Evolutionary conservation across 1,140 invertebrate genomes (phyloP).

Genomic region (Pseudomyrmex dendroicus): DNA sequence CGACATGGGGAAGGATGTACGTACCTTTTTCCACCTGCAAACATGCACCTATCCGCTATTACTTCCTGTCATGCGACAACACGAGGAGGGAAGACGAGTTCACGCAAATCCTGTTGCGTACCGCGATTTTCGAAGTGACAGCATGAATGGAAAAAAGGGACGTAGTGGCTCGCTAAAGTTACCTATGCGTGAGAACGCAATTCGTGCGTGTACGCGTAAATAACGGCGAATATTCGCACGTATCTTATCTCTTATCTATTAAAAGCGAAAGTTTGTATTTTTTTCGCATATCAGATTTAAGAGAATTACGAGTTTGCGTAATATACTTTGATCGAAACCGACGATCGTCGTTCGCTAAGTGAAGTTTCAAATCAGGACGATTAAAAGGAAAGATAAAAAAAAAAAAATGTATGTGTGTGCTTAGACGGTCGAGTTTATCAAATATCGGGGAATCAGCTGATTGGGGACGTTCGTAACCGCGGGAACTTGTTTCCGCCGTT

Average conservation of each 20-base stretch:
- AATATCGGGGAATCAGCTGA: constrained; percentile 59
- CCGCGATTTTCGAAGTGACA: constrained; percentile 40
- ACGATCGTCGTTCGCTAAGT: no score
- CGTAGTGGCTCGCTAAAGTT: not conserved
- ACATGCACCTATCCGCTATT: constrained; percentile 18
- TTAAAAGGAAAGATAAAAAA: no score
- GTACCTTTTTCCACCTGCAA: constrained; percentile 40
- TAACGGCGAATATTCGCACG: no score
- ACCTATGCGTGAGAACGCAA: not conserved
- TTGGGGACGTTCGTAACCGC: constrained; percentile 37
- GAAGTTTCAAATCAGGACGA: no score
- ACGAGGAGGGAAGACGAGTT: not conserved
- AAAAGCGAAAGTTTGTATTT: no score
- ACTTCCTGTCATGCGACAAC: constrained; percentile 2
- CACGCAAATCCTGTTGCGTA: not conserved
- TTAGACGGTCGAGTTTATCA: no score
- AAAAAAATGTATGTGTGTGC: no score
- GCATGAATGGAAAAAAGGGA: constrained; percentile 8
- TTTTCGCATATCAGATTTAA: no score
- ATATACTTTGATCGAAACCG: no score
- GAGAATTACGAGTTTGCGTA: no score
- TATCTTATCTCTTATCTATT: no score
- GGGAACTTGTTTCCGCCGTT: constrained; percentile 58
- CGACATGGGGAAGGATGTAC: constrained; percentile 27
- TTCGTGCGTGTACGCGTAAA: no score